Evolutionary conservation across 2,797 vertebrate genomes (phyloP), one percentile per base, ranked within the genome.

Genomic region (Rousettus madagascariensis): DNA sequence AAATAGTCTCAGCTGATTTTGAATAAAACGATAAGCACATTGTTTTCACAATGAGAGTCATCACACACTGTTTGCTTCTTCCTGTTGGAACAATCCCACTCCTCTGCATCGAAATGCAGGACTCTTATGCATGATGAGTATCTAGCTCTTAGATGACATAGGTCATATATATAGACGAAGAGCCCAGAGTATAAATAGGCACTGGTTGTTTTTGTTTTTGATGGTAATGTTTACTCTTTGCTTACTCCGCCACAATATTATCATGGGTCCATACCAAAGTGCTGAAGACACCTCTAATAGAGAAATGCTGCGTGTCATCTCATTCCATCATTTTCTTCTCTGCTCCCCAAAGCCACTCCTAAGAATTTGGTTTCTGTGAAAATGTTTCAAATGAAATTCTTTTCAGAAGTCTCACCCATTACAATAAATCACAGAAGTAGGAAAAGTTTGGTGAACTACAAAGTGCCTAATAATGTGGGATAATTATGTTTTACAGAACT

Each of bases 261-360:
- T 71, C 33, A 19, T 57, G 33, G 55, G 17, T 74, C 75, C 57
- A 26, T 33, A 86, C 11, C 33, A 28, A 46, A 72, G 26, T 26
- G 41, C 36, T 86, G 26, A 88, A 66, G 22, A 55, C 19, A 36
- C 22, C 16, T 33, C 24, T 66, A 38, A 30, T 30, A 36, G 38
- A 82, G 57, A 89, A 88, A 59, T 38, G 1, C 24, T 82, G 5
- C 19, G 3, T 59, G 41, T 89, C 61, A 84, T 28, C 26, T 57
- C 15, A 46, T 86, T 72, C 57, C 46, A 91, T 86, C 61, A 91
- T 82, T 94, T 86, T 84, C 28, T 84, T 88, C 63, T 69, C 30
- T 4, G 20, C 86, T 22, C 57, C 86, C 36, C 4, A 66, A 53
- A 91, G 26, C 28, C 7, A 72, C 79, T 59, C 36, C n/a, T n/a